phyloP scores from a whole-genome alignment of 2,888 invertebrate species.

The Mesopsocus fuscifrons region DNA sequence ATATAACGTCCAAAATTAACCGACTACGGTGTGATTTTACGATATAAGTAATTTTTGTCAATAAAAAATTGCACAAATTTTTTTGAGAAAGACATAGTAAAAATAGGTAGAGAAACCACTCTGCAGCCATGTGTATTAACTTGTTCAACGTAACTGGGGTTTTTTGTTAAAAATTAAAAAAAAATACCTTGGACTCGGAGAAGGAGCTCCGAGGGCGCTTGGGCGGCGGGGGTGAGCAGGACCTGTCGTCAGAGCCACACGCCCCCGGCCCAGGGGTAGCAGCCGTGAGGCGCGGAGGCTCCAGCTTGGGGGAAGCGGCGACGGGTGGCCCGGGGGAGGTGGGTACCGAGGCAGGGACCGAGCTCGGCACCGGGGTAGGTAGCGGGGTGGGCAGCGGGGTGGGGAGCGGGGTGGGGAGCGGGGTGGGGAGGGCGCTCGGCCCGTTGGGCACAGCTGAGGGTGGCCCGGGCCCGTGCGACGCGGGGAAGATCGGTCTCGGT shows the following conservation, averaged over 20 bases:
- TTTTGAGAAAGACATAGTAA: too few species aligned
- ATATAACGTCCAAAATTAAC: too few species aligned
- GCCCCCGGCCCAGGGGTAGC: conserved; percentile 13
- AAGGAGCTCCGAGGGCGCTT: conserved; percentile 13
- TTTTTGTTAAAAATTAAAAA: too few species aligned
- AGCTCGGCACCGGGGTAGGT: background rate
- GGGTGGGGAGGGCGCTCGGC: conserved; percentile 12
- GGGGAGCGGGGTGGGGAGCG: conserved; percentile 15
- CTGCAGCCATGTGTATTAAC: too few species aligned
- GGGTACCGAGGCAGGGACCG: conserved; percentile 13
- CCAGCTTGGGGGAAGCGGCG: conserved; percentile 11
- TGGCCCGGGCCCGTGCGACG: conserved; percentile 25
- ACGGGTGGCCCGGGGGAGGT: conserved; percentile 13
- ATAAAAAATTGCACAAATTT: too few species aligned
- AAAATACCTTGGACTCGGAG: conserved; percentile 14
- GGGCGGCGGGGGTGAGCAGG: conserved; percentile 13
- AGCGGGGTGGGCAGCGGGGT: conserved; percentile 12
- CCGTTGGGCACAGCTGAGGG: conserved; percentile 16
- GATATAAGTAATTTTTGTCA: too few species aligned
- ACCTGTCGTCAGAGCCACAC: conserved; percentile 8
- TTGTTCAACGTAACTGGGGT: too few species aligned
- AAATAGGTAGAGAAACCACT: too few species aligned
- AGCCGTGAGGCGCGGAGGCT: conserved; percentile 12
- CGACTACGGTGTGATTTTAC: too few species aligned
- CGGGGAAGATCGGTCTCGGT: conserved; percentile 19